phyloP scores from a whole-genome alignment of 1,140 invertebrate species.

The Palaemon carinicauda region DNA sequence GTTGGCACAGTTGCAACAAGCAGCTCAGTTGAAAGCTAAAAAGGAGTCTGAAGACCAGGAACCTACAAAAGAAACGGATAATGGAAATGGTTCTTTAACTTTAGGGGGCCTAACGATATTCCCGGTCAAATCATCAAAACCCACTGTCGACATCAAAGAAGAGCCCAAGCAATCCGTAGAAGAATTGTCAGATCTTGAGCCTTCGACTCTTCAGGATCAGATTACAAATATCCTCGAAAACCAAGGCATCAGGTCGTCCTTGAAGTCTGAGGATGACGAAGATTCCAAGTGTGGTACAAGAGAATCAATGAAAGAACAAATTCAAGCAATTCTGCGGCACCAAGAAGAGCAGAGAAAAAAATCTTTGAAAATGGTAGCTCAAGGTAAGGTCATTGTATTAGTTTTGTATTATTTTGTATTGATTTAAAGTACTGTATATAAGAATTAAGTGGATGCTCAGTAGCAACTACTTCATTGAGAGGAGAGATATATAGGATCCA shows the following conservation, averaged over 20 bases:
- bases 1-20: constrained; percentile 29
- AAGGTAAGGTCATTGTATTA: background rate
- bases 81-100: background rate
- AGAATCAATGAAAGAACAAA: constrained; percentile 51
- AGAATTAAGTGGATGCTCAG: too few relatives aligned
- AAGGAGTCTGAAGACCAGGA: background rate
- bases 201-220: constrained; percentile 34
- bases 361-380: background rate
- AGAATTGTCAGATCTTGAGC: background rate
- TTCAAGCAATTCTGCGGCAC: constrained; percentile 27
- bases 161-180: background rate
- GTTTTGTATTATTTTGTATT: too few relatives aligned
- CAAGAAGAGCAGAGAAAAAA: constrained; percentile 35
- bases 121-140: constrained; percentile 1
- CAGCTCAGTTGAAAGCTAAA: background rate
- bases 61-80: background rate
- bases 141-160: background rate
- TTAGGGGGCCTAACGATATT: constrained; percentile 29
- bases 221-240: constrained; percentile 27
- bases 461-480: too few relatives aligned
- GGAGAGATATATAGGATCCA: too few relatives aligned
- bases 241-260: constrained; percentile 33
- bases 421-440: too few relatives aligned
- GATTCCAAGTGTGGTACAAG: background rate
- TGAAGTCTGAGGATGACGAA: background rate